Base-by-base conservation (phyloP, 2,888 invertebrate genomes). In the Lymantria monacha region DNA sequence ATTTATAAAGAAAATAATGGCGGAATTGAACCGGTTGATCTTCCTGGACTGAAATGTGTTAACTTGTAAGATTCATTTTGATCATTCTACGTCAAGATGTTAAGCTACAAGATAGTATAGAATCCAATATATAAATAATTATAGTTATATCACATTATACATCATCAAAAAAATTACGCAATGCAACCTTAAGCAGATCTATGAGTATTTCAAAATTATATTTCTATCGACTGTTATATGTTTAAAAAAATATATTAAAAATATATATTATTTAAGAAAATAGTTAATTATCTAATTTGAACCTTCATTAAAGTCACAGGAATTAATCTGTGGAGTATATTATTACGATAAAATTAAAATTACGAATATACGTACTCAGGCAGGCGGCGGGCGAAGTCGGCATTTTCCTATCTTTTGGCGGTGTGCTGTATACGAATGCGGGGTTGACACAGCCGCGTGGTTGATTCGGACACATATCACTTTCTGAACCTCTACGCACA, bases 371-470 rank as follows among this genome's bases (percentile, higher is more conserved):
- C 91, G 77, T 91, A 92, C 91, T 91, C 58, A 89, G 61, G 63
- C 76, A 87, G 59, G 87, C 89, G 59, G 92, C 79, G 37, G 90
- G 89, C 47, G 91, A 89, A 58, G 85, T 67, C 42, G 85, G 85
- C 59, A 85, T 69, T 62, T 84, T 88, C 66, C 90, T 79, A 48
- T 92, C 91, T 62, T 92, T 92, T 0, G 91, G 91, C 41, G 92
- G 92, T 1, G 91, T 92, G 72, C 89, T 90, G 76, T 91, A 90
- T 42, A 91, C 89, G 64, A 92, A 92, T 10, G 91, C 91, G 0
- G 78, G 85, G 72, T 91, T 91, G 42, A 88, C 85, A 51, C 83
- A 85, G 22, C 91, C 90, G 9, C 82, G 79, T 10, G 83, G 70
- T 48, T 81, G 79, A 13, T 70, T 71, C 12, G 76, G 79, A 51